Conservation (phyloP, 2,888 invertebrate species). For the Athalia rosae region DNA sequence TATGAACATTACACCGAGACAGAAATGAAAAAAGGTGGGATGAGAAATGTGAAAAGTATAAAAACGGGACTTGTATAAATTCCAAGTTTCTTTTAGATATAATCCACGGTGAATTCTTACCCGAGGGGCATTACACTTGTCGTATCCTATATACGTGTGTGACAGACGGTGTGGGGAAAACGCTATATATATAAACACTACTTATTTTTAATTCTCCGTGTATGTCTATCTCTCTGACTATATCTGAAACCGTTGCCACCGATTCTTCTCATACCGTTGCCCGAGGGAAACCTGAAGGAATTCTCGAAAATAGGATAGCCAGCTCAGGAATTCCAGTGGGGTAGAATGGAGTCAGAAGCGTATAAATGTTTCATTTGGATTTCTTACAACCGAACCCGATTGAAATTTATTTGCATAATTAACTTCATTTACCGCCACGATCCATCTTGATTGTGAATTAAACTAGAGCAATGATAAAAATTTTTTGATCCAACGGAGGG, state of each 20-base stretch:
- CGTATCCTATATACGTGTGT: not conserved
- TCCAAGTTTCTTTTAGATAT: not conserved
- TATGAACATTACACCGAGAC: not conserved
- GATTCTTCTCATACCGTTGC: not conserved
- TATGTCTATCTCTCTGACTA: conserved; percentile 8
- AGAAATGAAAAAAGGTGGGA: not conserved
- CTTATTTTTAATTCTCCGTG: conserved; percentile 37
- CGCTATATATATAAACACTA: conserved; percentile 35
- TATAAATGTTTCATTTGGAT: too few species aligned
- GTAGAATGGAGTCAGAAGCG: too few species aligned
- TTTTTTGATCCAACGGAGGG: too few species aligned
- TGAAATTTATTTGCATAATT: too few species aligned
- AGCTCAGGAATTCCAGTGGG: not conserved
- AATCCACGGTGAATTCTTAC: not conserved
- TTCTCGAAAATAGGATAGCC: conserved; percentile 17
- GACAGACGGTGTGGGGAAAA: conserved; percentile 21
- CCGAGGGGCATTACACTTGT: conserved; percentile 2
- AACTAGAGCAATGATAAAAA: too few species aligned
- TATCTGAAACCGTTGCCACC: not conserved
- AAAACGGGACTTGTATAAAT: not conserved
- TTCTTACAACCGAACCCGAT: too few species aligned
- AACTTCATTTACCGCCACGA: too few species aligned
- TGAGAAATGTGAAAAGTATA: not conserved
- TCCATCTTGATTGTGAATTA: too few species aligned
- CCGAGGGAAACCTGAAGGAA: conserved; percentile 1